Evolutionary conservation across 2,888 invertebrate genomes (phyloP).

Genomic region (Tetanocera ferruginea): DNA sequence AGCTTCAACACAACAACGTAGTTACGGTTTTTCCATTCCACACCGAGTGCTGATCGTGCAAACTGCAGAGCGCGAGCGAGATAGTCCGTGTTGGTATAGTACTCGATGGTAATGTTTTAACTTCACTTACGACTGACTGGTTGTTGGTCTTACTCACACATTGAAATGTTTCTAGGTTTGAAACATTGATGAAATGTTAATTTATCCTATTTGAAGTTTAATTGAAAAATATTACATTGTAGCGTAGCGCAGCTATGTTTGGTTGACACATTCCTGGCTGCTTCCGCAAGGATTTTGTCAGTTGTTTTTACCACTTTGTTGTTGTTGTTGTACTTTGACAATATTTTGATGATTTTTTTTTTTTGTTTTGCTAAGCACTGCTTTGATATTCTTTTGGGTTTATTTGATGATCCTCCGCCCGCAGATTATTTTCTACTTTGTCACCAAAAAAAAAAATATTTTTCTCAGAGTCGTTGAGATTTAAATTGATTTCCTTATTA

Average conservation of each 20-base stretch:
- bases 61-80: not conserved
- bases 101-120: not conserved
- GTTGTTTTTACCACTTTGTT: conserved; percentile 14
- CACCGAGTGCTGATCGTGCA: conserved; percentile 2
- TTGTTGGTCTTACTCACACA: not conserved
- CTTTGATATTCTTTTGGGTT: conserved; percentile 21
- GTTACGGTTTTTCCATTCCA: conserved; percentile 16
- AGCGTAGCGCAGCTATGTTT: not conserved
- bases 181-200: conserved; percentile 19
- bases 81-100: not conserved
- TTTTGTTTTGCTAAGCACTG: not conserved
- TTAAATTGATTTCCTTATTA: conserved; percentile 68
- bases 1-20: too few relatives aligned
- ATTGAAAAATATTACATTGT: conserved; percentile 39
- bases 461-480: conserved; percentile 53
- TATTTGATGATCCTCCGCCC: conserved; percentile 58
- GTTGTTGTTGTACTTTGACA: conserved; percentile 13
- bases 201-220: conserved; percentile 37
- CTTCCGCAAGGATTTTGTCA: not conserved
- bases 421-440: conserved; percentile 57
- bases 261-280: not conserved
- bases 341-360: not conserved
- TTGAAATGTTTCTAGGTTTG: not conserved
- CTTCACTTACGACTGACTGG: not conserved
- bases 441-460: conserved; percentile 29